Evolutionary conservation across 2,888 invertebrate genomes (phyloP).

Genomic region (Argynnis bischoffii): DNA sequence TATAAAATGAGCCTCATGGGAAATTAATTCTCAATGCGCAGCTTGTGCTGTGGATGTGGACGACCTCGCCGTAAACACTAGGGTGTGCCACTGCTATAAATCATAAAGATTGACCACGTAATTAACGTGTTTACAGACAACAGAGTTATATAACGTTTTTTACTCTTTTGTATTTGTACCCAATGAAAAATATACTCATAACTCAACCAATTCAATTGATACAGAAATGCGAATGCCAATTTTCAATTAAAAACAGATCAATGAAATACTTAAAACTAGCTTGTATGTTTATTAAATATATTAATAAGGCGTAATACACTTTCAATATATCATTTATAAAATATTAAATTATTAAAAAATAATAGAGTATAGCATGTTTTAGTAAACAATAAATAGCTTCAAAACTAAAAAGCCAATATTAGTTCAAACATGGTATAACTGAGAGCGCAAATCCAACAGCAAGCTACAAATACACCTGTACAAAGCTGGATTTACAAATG

Average conservation of each 20-base stretch:
- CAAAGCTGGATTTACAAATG: constrained; percentile 27
- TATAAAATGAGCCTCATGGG: constrained; percentile 41
- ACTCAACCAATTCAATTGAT: too few relatives aligned
- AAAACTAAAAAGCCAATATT: constrained; percentile 1
- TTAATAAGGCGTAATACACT: too few relatives aligned
- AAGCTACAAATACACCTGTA: constrained; percentile 28
- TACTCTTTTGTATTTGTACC: neutral
- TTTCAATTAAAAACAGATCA: too few relatives aligned
- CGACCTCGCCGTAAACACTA: constrained; percentile 37
- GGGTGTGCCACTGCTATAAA: constrained; percentile 35
- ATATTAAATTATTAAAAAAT: too few relatives aligned
- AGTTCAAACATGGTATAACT: constrained; percentile 10
- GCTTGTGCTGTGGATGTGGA: constrained; percentile 32
- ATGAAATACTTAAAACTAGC: too few relatives aligned
- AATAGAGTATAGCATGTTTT: neutral
- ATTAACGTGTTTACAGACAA: constrained; percentile 29
- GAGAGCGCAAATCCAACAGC: constrained; percentile 16
- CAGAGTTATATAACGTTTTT: constrained; percentile 10
- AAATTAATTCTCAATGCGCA: constrained; percentile 45
- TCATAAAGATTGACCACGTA: constrained; percentile 32
- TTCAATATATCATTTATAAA: too few relatives aligned
- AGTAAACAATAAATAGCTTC: neutral
- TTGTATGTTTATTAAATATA: too few relatives aligned
- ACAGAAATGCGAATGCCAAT: too few relatives aligned
- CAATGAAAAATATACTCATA: neutral